Conservation (phyloP, 2,113 vertebrate species). For the Phaethon lepturus region DNA sequence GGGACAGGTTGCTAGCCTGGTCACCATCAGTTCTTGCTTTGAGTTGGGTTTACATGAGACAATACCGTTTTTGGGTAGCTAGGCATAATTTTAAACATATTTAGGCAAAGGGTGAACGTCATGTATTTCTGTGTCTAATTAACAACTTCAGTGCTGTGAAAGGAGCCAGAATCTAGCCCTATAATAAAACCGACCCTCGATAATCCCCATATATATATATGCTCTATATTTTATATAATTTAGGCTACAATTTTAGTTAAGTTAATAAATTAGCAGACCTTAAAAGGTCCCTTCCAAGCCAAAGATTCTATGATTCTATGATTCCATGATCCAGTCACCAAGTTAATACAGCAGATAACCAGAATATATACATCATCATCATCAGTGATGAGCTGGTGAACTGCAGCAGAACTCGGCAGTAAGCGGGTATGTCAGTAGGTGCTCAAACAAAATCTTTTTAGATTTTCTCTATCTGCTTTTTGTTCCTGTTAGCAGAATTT, state of each 20-base stretch:
- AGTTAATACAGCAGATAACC: background rate
- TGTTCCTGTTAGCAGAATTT: background rate
- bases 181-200: background rate
- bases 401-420: background rate
- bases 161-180: background rate
- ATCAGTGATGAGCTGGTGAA: background rate
- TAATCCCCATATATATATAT: background rate
- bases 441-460: background rate
- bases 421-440: background rate
- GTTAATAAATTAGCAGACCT: background rate
- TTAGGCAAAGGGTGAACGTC: background rate
- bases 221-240: background rate
- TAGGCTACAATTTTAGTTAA: background rate
- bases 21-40: background rate
- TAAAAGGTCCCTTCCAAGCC: too few species aligned
- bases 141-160: background rate
- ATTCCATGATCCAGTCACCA: background rate
- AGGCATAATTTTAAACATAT: background rate
- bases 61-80: accelerated
- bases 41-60: background rate
- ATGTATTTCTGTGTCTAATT: background rate
- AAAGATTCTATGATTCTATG: too few species aligned
- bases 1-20: background rate
- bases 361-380: too few species aligned
- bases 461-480: background rate